Base-by-base conservation (phyloP, 2,888 invertebrate species). In the Zeuzera pyrina region DNA sequence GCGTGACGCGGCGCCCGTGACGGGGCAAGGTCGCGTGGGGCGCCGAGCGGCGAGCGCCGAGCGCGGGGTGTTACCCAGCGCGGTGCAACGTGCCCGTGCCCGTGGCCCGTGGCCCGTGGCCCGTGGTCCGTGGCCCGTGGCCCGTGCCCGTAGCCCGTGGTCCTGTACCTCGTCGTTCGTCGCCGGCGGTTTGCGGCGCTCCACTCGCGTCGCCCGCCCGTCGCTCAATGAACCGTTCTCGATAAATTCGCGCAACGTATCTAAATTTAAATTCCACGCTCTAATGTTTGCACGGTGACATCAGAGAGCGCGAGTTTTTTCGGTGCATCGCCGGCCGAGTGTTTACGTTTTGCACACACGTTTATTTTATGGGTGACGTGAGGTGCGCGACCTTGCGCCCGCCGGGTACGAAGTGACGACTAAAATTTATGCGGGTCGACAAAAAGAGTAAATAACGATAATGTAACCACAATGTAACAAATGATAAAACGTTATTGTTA, bases 251-350 rank as follows among this genome's bases (percentile, higher is more conserved):
- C 67, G 56, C 59, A 61, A 59, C 69, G 66, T 61, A 60, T 70
- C 79, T 83, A 81, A 74, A 62, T 79, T 68, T 77, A 77, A 64
- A 61, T 68, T 76, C 56, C 62, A 73, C 69, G 68, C 49, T 67
- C 64, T 65, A 61, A 68, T 72, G 72, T 77, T 74, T 74, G 76
- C 67, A 57, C 64, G 68, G 66, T 83, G 83, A 83, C 81, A 83
- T 83, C 83, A 83, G 66, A 67, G 53, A 49, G 56, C 59, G 58
- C 60, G 56, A 66, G 66, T 62, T 73, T 76, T 77, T 68, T 65
- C 42, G 57, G 64, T 77, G 81, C 81, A 56, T 70, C 48, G 59
- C 61, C 60, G 58, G 57, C n/a, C 52, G 41, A 49, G 50, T 73
- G 81, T 83, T 83, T 83, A 83, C 77, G 65, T 79, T 77, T 57